Evolutionary conservation across 2,113 vertebrate genomes (phyloP), one percentile per base, ranked within the genome.

Genomic region (Callipepla californica): DNA sequence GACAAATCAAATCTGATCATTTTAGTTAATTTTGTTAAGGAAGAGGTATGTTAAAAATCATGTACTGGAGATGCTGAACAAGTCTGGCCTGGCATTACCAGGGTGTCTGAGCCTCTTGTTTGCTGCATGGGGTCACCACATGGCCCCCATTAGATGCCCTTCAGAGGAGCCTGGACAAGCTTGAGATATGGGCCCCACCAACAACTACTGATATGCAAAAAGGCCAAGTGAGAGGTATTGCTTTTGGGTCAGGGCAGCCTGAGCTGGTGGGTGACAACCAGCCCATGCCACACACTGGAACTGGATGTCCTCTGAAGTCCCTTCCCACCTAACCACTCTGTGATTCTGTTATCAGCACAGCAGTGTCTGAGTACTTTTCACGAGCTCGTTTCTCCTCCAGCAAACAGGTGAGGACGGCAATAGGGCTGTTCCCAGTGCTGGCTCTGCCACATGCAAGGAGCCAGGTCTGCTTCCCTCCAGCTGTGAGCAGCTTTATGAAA

Each of bases 31-130:
- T 53, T 42, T 40, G 48, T 40, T 51, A 65, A 17, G 36, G 16
- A 38, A 10, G 22, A 48, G 26, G 11, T 36, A 65, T 26, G 38
- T 78, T 78, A 51, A 78, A 78, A n/a, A 32, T 30, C 42, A 53
- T 40, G 44, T 1, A 2, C 40, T 50, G 50, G 23, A 70, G 45
- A 16, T 13, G 20, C 19, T 0, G 0, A 58, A 76, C 0, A 0
- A 22, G n/a, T 36, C 5, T 5, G 83, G 38, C 50, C 26, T 12
- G 1, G 42, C 34, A n/a, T 23, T 68, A 44, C 38, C 57, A 26
- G 55, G 18, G 4, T 13, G 25, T 22, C 72, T 32, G 14, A 88
- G 23, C 18, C 40, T 76, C 34, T 25, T 59, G 8, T 14, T 63
- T 34, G 13, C 45, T 58, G 0, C 3, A 0, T 6, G 1, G 1